Base-by-base conservation (phyloP, 2,888 invertebrate genomes). In the Emmelina monodactyla region DNA sequence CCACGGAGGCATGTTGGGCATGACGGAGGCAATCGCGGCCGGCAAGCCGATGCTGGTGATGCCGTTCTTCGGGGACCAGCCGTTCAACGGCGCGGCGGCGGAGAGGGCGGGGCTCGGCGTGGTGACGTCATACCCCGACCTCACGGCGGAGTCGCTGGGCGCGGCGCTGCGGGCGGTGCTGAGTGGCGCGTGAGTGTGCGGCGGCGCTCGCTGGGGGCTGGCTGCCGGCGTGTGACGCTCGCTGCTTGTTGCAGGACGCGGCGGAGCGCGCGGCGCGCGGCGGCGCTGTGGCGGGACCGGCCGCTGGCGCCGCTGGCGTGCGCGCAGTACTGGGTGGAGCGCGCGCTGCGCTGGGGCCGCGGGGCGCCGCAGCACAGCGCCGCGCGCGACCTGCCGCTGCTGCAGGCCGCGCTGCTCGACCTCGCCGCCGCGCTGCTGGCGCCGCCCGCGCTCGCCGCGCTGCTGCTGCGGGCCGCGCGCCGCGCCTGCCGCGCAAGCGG, bases 51-150 rank as follows among this genome's bases (percentile, higher is more conserved):
- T 83, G 62, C 51, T 86, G 33, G 73, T 83, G 25, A 75, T 86
- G 42, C 86, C 86, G 0, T 84, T 85, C 63, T 85, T 82, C 49
- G 86, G 84, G 12, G 86, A 86, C 58, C 86, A 86, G 58, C 75
- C 76, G 9, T 56, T 70, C 25, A 86, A 86, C 47, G 84, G 82
- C 0, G 75, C 70, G 2, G 73, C 81, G 4, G 70, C 84, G 0
- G 62, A 71, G 34, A 68, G 68, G 2, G 69, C 66, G 1, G 85
- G 84, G 3, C 68, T 82, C 2, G 85, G 82, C 1, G 69, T 70
- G 38, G 58, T 76, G 10, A 50, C 86, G 3, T 57, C 80, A 2
- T 82, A 84, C 43, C 51, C 53, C 2, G 70, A 82, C 4, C 62
- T 84, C 37, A 68, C 72, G 0, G 85, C 85, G 46, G 71, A 83